phyloP scores from a whole-genome alignment of 2,113 vertebrate species.

The Leucoraja erinaceus region DNA sequence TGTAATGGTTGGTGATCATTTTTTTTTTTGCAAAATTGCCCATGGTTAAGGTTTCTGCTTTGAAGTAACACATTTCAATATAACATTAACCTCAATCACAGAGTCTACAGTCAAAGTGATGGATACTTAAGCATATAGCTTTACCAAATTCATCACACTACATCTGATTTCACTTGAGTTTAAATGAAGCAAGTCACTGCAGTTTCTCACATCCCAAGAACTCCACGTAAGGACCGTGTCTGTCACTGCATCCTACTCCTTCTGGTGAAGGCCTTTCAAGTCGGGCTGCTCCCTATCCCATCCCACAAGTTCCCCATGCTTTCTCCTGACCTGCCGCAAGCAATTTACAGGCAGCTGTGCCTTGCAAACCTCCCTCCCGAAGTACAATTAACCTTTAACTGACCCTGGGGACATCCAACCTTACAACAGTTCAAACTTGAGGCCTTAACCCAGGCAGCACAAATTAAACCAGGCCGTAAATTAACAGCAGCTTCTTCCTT shows the following conservation, averaged over 20 bases:
- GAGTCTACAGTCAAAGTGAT: not conserved
- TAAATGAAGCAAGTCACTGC: not conserved
- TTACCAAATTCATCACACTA: slow-evolving; percentile 13
- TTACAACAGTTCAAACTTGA: not conserved
- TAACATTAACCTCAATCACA: not conserved
- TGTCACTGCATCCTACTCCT: not conserved
- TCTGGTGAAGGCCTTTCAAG: not conserved
- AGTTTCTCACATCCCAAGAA: not conserved
- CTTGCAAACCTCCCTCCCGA: not conserved
- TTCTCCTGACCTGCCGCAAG: not conserved
- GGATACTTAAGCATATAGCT: not conserved
- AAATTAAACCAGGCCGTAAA: not conserved
- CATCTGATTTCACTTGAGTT: slow-evolving; percentile 22
- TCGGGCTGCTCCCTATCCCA: not conserved
- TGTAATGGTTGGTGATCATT: not conserved
- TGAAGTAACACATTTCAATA: slow-evolving; percentile 25
- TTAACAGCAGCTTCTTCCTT: not conserved
- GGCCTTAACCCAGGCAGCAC: not conserved
- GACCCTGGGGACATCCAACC: not conserved
- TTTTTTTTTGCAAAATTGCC: not conserved
- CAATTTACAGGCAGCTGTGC: not conserved
- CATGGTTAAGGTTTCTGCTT: not conserved
- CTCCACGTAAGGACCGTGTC: not conserved
- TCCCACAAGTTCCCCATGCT: not conserved
- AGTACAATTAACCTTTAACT: not conserved